Base-by-base conservation (phyloP, 2,113 vertebrate species). In the Entelurus aequoreus region DNA sequence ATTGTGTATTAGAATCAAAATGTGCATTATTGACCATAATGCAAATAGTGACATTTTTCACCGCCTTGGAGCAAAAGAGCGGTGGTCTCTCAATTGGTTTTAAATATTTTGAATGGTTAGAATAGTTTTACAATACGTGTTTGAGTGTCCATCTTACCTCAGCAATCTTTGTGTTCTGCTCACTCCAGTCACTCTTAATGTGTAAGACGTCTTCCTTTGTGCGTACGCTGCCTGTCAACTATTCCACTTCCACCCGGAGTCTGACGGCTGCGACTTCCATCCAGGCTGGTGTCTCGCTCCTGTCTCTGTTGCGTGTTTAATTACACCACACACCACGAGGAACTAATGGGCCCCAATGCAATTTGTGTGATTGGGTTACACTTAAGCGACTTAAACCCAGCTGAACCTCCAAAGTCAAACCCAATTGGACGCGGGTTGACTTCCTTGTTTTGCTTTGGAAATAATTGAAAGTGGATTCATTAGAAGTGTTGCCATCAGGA, bases 161-260 rank as follows among this genome's bases (percentile, higher is more conserved):
- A 60, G 65, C 44, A 48, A 61, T 71, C 57, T 65, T 67, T 65
- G 58, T 89, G 40, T 42, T 9, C 11, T 60, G 75, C 55, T 76
- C 60, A 40, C 75, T 73, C 48, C 72, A 88, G 87, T 89, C 79
- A 94, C 92, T 57, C 88, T 95, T 4, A 94, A 94, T 48, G 94
- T 93, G 61, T 87, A 94, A 67, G 87, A 88, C 62, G 86, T 28
- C 28, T 28, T 28, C 28, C 28, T 28, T 28, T 94, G 52, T 94
- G 87, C 94, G 9, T 95, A 95, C 0, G 90, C 92, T 44, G 82
- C 94, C 68, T 95, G 93, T 84, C 93, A 94, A 53, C 68, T 94
- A 61, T 92, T 92, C 82, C 94, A 97, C 83, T 81, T 96, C 81
- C 92, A 94, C 73, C 76, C 88, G 50, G 92, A 93, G 68, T 74